Conservation (phyloP, 2,797 vertebrate genomes). For the Odontamblyopus rebecca region DNA sequence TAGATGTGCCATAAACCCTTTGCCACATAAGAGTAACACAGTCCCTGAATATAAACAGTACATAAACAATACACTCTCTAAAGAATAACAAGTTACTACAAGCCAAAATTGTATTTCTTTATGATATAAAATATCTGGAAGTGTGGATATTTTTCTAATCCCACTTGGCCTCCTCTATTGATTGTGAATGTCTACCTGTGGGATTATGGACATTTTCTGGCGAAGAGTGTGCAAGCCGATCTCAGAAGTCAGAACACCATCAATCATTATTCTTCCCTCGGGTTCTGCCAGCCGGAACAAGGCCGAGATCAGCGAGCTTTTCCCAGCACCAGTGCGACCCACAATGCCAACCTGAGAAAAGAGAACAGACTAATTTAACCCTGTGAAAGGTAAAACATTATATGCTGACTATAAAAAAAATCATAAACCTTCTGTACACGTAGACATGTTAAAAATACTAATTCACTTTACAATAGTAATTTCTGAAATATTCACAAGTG, state of each 20-base stretch:
- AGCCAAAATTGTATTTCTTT: background rate
- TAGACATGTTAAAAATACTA: background rate
- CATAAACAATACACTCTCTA: background rate
- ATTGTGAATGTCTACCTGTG: conserved; percentile 77
- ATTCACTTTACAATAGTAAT: background rate
- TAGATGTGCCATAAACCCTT: background rate
- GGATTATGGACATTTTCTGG: conserved; percentile 96
- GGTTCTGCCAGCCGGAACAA: conserved; percentile 94
- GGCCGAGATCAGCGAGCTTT: conserved; percentile 93
- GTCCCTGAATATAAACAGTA: background rate
- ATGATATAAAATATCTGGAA: background rate
- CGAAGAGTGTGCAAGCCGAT: conserved; percentile 92
- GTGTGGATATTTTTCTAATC: background rate
- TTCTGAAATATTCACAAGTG: background rate
- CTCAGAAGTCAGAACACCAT: conserved; percentile 87
- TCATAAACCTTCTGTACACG: background rate
- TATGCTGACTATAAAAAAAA: background rate
- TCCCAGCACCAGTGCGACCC: conserved; percentile 93
- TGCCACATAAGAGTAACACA: background rate
- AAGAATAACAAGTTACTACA: conserved; percentile 1
- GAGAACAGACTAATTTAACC: conserved; percentile 16
- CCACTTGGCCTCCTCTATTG: conserved; percentile 6
- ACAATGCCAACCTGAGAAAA: conserved; percentile 89
- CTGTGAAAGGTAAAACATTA: background rate
- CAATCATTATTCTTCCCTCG: conserved; percentile 89